Evolutionary conservation across 1,140 invertebrate species (phyloP).

Genomic region (Drosophila nebulosa): DNA sequence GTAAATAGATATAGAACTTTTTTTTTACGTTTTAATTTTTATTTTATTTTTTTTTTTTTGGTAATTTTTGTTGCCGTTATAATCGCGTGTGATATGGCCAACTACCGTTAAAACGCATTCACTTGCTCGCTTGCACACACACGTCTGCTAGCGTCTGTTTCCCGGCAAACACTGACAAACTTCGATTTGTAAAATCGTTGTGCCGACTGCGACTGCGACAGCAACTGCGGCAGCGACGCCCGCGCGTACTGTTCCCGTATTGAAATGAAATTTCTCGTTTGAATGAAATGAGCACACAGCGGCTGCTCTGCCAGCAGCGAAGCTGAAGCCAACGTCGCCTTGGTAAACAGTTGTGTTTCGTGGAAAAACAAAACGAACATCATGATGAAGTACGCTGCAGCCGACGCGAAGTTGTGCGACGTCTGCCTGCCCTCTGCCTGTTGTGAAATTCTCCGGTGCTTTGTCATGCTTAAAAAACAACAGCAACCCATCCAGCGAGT

Average conservation of each 20-base stretch:
- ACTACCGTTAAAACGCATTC: constrained; percentile 38
- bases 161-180: constrained; percentile 76
- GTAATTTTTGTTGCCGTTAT: constrained; percentile 25
- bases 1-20: constrained; percentile 23
- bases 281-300: constrained; percentile 70
- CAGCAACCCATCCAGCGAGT: constrained; percentile 38
- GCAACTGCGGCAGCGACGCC: constrained; percentile 28
- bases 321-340: constrained; percentile 17
- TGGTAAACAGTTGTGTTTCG: constrained; percentile 78
- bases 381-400: constrained; percentile 60
- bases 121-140: constrained; percentile 40
- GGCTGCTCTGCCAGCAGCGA: constrained; percentile 38
- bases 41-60: background rate
- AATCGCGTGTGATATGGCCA: constrained; percentile 28
- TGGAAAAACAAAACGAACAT: constrained; percentile 79
- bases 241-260: constrained; percentile 36
- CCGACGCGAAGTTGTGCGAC: no score
- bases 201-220: constrained; percentile 26
- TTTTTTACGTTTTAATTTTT: constrained; percentile 53
- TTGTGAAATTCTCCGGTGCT: constrained; percentile 79
- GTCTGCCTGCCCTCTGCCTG: constrained; percentile 44
- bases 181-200: constrained; percentile 73
- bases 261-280: constrained; percentile 73
- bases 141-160: constrained; percentile 61
- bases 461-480: constrained; percentile 74